Evolutionary conservation across 2,888 invertebrate species (phyloP).

Genomic region (Caenorhabditis afra): DNA sequence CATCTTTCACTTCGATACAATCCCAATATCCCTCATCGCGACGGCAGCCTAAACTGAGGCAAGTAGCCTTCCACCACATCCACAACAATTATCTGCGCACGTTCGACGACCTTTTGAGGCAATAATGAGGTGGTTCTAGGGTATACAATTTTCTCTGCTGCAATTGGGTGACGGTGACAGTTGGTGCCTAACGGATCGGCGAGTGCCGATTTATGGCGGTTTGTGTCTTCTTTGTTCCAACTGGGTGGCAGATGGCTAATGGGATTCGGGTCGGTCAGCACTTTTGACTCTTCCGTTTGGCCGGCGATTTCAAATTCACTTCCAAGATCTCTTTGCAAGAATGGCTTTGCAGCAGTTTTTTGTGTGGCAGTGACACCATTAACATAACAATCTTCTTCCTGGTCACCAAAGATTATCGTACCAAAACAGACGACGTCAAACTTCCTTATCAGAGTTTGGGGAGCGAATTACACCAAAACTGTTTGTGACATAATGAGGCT

Average conservation of each 20-base stretch:
- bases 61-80: slow-evolving; percentile 5
- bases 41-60: slow-evolving; percentile 20
- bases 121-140: slow-evolving; percentile 39
- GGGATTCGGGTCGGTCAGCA: background rate
- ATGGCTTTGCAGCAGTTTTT: too few species aligned
- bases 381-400: slow-evolving; percentile 34
- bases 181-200: slow-evolving; percentile 2
- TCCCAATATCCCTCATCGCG: slow-evolving; percentile 26
- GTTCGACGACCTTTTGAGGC: slow-evolving; percentile 41
- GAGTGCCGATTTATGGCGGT: slow-evolving; percentile 6
- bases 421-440: slow-evolving; percentile 1
- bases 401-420: slow-evolving; percentile 29
- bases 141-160: slow-evolving; percentile 41
- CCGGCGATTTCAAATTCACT: background rate
- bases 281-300: background rate
- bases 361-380: slow-evolving; percentile 10
- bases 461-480: slow-evolving; percentile 9
- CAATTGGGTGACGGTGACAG: background rate
- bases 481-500: slow-evolving; percentile 15
- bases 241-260: slow-evolving; percentile 23
- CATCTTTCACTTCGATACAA: slow-evolving; percentile 32
- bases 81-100: slow-evolving; percentile 41
- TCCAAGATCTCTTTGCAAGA: background rate
- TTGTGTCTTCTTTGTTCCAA: slow-evolving; percentile 34
- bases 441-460: slow-evolving; percentile 31